Evolutionary conservation across 2,113 vertebrate species (phyloP), one percentile per base, ranked within the genome.

Genomic region (Sebastes schlegelii): DNA sequence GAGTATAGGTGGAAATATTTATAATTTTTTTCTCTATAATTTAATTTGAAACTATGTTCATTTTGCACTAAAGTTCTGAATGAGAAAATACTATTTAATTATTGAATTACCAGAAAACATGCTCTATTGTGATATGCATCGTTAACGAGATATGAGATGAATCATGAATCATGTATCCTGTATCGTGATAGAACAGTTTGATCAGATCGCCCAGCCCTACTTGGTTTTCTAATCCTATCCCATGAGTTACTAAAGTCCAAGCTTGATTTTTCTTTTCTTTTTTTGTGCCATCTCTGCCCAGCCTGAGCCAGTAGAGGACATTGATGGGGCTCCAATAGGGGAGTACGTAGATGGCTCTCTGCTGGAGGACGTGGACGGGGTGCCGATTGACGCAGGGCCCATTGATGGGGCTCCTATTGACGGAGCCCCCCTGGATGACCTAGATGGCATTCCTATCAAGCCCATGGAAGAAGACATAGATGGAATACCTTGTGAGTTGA

Each of bases 391-490:
- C 1, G 73, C 67, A 5, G 93, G 79, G 13, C 65, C 71, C 40
- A 89, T 95, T 74, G 98, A 99, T 86, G 94, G 93, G 0, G 93
- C 93, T 8, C 86, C 86, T 6, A 89, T 95, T 62, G 97, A 98
- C 74, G 94, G 97, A 69, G 90, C 96, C 76, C 95, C 94, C 26
- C 93, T 99, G 60, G 98, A 99, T 66, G 98, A 99, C 79, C 92
- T 99, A 8, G 98, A 99, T 75, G 98, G 98, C 68, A 93, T 99
- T 75, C 98, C 98, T 57, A 98, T 99, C 89, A 98, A 98, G 83
- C 92, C 94, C 0, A 89, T 97, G 77, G 98, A 99, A 87, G 98
- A 99, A n/a, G 98, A 99, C 88, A 95, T 99, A 14, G 98, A 99
- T 89, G 98, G 98, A 76, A 92, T 99, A 93, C 98, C 98, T 74